These are phyloP conservation scores for Verasper variegatus DNA, from an alignment of 2,113 vertebrate species.

Conservation along the genomic window DNA sequence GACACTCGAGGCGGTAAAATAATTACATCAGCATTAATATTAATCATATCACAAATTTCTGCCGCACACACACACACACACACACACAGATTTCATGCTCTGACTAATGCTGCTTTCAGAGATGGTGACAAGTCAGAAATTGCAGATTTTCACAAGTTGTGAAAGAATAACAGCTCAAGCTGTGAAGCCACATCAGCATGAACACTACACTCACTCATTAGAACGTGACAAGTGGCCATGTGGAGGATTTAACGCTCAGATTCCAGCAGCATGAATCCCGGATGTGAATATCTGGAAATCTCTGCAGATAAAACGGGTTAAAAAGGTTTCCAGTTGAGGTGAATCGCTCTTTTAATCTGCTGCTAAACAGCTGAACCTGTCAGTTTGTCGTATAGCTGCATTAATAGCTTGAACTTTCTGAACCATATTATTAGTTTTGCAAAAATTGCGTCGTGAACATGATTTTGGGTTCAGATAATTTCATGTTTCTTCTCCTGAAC, in stretches of 20 bases:
- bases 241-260: background rate
- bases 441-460: no score
- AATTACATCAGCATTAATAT: slow-evolving; percentile 70
- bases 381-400: no score
- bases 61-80: background rate
- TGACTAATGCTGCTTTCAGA: slow-evolving; percentile 7
- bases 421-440: no score
- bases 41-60: slow-evolving; percentile 47
- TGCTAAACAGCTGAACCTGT: no score
- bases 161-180: background rate
- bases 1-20: slow-evolving; percentile 60
- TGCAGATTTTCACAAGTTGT: background rate
- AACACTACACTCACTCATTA: background rate
- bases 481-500: no score
- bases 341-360: no score
- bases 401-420: no score
- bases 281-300: background rate
- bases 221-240: background rate
- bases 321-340: no score
- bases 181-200: background rate
- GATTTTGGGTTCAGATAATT: no score
- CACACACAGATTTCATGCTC: slow-evolving; percentile 1
- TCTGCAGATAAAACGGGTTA: no score
- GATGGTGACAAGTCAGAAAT: slow-evolving; percentile 11
- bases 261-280: background rate